Evolutionary conservation across 2,888 invertebrate species (phyloP), one percentile per base, ranked within the genome.

Genomic region (Macrophya annulata): DNA sequence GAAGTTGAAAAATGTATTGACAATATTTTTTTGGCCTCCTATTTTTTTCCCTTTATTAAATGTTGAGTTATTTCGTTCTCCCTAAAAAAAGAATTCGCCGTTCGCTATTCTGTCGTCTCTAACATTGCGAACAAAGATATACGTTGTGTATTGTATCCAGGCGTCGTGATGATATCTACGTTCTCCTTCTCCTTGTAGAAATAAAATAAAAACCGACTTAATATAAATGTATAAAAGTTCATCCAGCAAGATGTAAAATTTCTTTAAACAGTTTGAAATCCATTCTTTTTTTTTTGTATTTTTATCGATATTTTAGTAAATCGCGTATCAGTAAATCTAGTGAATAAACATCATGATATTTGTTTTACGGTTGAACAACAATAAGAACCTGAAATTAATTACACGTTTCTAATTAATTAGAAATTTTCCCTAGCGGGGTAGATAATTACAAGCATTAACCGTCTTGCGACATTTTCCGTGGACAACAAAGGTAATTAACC

Each of bases 381-480:
- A 31, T 31, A 8, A 68, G 68, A 15, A 37, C 37, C 37, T 68
- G 8, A 68, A 68, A 68, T 31, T 74, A 43, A 74, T 74, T 74
- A 45, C 15, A 45, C 15, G 40, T 74, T 45, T 74, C 12, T 45
- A 74, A 74, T 74, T 74, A 74, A 74, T 74, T 74, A 74, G 43
- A 74, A 74, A 45, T 74, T 74, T 74, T 74, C 43, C 45, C 74
- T 74, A 45, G n/a, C 12, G 74, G 74, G 45, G 45, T 45, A 68
- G 74, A 17, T 74, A 74, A 74, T 74, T 74, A 74, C 74, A 21
- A 45, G 74, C 25, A 74, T 74, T 74, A 74, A 74, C 74, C 74
- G 31, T 45, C 43, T 74, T 74, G 74, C 74, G 45, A 21, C 45
- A 43, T 74, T 43, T 45, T 74, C 45, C 25, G 21, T 21, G 74